phyloP scores from a whole-genome alignment of 1,140 invertebrate species.

The Planococcus citri region DNA sequence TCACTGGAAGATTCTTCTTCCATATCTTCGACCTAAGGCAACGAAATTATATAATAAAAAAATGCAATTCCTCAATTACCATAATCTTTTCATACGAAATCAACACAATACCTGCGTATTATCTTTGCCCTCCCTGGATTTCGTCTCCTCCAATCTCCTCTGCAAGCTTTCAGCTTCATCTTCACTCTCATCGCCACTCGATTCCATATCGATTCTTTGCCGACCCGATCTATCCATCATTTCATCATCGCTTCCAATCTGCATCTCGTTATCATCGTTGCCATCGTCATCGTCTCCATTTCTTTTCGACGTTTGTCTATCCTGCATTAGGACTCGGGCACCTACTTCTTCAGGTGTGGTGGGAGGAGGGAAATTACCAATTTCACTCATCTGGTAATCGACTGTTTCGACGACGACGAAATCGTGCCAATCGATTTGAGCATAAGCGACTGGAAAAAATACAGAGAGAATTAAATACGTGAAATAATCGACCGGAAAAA shows the following conservation, averaged over 20 bases:
- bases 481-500: neutral
- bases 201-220: neutral
- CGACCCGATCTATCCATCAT: conserved; percentile 21
- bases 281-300: conserved; percentile 45
- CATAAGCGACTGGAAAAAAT: conserved; percentile 65
- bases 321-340: conserved; percentile 78
- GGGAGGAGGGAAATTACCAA: conserved; percentile 88
- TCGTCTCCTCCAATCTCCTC: conserved; percentile 24
- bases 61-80: neutral
- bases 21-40: conserved; percentile 66
- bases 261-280: conserved; percentile 51
- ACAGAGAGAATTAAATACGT: neutral
- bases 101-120: conserved; percentile 38
- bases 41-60: conserved; percentile 13
- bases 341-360: conserved; percentile 96
- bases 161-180: conserved; percentile 21
- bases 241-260: conserved; percentile 34
- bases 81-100: conserved; percentile 8
- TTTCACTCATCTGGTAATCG: conserved; percentile 78
- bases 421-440: conserved; percentile 99
- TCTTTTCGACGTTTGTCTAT: conserved; percentile 53
- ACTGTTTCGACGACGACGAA: conserved; percentile 99
- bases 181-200: neutral
- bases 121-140: conserved; percentile 32
- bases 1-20: conserved; percentile 64